A percentile compares a stretch with the other conserved stretches of the same genome.
Evolutionary conservation across 2,113 vertebrate species (phyloP).

Genomic region (Colius striatus): DNA sequence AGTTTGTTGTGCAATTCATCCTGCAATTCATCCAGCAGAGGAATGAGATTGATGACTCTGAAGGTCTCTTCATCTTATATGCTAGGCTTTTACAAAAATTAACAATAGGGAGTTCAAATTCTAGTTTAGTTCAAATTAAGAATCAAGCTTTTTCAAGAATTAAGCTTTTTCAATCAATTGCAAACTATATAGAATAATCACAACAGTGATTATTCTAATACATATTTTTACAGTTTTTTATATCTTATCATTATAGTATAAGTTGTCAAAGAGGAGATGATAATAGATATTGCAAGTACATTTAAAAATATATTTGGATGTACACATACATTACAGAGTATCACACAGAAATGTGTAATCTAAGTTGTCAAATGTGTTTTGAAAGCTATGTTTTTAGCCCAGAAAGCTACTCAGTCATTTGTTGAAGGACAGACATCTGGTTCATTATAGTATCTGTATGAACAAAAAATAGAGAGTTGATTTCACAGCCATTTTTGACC

Average conservation of each 20-base stretch:
- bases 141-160: too few species aligned
- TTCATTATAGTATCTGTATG: slow-evolving; percentile 34
- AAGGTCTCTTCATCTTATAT: neutral
- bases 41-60: neutral
- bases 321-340: neutral
- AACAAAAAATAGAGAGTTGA: slow-evolving; percentile 34
- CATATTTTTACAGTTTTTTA: neutral
- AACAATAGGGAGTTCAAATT: neutral
- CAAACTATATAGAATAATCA: neutral
- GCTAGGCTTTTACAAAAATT: neutral
- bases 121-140: too few species aligned
- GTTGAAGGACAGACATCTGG: slow-evolving; percentile 54
- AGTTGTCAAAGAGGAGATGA: neutral
- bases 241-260: neutral
- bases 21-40: neutral
- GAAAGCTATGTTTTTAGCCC: slow-evolving; percentile 13
- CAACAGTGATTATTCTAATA: neutral
- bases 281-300: neutral
- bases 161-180: neutral
- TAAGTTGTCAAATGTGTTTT: slow-evolving; percentile 22
- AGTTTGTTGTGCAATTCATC: neutral
- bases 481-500: slow-evolving; percentile 61
- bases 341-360: neutral
- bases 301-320: neutral
- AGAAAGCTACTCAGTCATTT: neutral